Conservation (phyloP, 2,797 vertebrate species). For the Spea hammondii region DNA sequence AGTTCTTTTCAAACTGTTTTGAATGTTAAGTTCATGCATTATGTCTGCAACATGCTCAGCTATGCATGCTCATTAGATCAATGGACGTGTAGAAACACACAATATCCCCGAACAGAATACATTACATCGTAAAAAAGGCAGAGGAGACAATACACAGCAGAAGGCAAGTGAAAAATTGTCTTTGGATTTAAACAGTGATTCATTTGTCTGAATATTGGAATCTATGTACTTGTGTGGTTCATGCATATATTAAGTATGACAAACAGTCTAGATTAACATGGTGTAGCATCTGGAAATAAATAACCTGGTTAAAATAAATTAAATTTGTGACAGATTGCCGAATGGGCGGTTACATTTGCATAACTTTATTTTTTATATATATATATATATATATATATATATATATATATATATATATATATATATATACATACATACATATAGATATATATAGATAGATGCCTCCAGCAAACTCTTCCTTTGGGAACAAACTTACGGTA, state of each 20-base stretch:
- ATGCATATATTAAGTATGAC: slow-evolving; percentile 16
- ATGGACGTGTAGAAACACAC: slow-evolving; percentile 31
- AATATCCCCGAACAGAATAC: slow-evolving; percentile 39
- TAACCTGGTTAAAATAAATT: slow-evolving; percentile 10
- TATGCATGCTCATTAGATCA: slow-evolving; percentile 7
- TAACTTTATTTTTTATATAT: background rate
- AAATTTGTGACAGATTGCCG: background rate
- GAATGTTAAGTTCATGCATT: too few relatives aligned
- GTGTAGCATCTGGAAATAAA: slow-evolving; percentile 21
- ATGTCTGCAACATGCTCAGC: too few relatives aligned
- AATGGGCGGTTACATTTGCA: slow-evolving; percentile 7
- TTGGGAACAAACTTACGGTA: too few relatives aligned
- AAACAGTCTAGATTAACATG: slow-evolving; percentile 10
- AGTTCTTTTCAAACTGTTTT: too few relatives aligned
- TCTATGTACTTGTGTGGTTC: slow-evolving; percentile 8
- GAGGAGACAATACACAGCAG: slow-evolving; percentile 41
- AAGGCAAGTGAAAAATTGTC: slow-evolving; percentile 21
- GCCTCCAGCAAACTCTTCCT: too few relatives aligned
- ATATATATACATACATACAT: too few relatives aligned
- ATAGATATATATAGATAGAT: too few relatives aligned
- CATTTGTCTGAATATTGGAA: slow-evolving; percentile 6
- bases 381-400: too few relatives aligned
- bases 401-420: too few relatives aligned
- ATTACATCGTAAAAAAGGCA: slow-evolving; percentile 44
- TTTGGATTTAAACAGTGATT: slow-evolving; percentile 10